Evolutionary conservation across 2,888 invertebrate genomes (phyloP), one percentile per base, ranked within the genome.

Genomic region (Azorinus chamasolen): DNA sequence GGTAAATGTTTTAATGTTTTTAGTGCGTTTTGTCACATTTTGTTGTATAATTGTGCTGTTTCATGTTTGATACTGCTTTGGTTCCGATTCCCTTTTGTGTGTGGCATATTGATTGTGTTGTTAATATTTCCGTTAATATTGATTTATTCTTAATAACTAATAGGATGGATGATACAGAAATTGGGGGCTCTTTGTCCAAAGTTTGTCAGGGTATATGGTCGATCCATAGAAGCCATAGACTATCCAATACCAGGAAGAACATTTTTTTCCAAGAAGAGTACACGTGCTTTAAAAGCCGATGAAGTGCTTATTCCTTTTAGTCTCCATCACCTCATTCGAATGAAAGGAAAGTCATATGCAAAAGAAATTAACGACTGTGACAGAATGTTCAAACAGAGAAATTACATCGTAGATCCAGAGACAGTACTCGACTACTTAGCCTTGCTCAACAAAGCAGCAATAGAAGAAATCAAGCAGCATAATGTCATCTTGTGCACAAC

Each of bases 191-290:
- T 51, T 14, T 51, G 24, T 12, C 87, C 88, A 8, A 83, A 84
- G 37, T 81, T 91, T 10, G 76, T 91, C 10, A 78, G 91, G 43
- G 83, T 91, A 16, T 91, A 90, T 78, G 86, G 89, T 12, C 71
- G 83, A 22, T 76, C 85, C 0, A 76, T 88, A 37, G 91, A 88
- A 68, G 64, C 77, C 12, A 65, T 77, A 16, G 87, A 87, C 37
- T 91, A 83, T 59, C 91, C 91, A 1, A 74, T 89, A 16, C 91
- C 91, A 10, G 75, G 83, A 0, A 76, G 81, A 18, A 77, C 83
- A 25, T 73, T 79, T 27, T 51, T 82, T 6, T 55, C 71, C 2
- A 79, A 64, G 20, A 79, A 74, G 25, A 76, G 79, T 18, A 64
- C 77, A 8, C 71, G 57, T 18, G 71, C 63, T 54, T 54, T 68